These are phyloP conservation scores for Poecilia wingei DNA, from an alignment of 2,797 vertebrate genomes.

Conservation along the genomic window DNA sequence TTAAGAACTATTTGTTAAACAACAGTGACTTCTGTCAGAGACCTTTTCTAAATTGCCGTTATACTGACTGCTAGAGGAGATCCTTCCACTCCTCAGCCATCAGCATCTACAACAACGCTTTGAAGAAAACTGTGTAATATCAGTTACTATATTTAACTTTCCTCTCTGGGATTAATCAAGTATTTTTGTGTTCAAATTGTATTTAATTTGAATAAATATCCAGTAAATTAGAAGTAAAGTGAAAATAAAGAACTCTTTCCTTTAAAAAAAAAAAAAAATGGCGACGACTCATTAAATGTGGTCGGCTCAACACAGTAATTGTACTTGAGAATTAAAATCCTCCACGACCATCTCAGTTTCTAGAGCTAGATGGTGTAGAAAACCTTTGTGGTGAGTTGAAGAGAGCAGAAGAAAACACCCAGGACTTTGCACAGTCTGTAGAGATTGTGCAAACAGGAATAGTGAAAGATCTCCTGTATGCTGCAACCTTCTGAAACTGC, in stretches of 20 bases:
- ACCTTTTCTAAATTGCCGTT: background rate
- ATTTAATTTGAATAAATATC: background rate
- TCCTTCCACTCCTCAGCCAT: background rate
- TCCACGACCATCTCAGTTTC: background rate
- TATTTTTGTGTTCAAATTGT: background rate
- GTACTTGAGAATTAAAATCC: background rate
- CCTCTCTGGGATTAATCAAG: background rate
- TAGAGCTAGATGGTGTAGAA: background rate
- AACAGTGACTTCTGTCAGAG: background rate
- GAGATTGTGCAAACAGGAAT: background rate
- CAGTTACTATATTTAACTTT: background rate
- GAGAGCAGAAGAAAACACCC: background rate
- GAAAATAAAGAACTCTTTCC: background rate
- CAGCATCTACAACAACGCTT: background rate
- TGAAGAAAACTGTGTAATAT: background rate
- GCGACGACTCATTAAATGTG: background rate
- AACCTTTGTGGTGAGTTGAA: background rate
- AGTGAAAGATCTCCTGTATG: background rate
- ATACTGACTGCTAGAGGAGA: background rate
- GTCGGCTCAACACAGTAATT: background rate
- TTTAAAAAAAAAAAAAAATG: background rate
- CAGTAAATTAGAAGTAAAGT: background rate
- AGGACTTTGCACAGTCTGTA: background rate
- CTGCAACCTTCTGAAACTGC: background rate
- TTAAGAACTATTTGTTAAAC: background rate